phyloP scores from a whole-genome alignment of 2,113 vertebrate species.

The Sceloporus tristichus region DNA sequence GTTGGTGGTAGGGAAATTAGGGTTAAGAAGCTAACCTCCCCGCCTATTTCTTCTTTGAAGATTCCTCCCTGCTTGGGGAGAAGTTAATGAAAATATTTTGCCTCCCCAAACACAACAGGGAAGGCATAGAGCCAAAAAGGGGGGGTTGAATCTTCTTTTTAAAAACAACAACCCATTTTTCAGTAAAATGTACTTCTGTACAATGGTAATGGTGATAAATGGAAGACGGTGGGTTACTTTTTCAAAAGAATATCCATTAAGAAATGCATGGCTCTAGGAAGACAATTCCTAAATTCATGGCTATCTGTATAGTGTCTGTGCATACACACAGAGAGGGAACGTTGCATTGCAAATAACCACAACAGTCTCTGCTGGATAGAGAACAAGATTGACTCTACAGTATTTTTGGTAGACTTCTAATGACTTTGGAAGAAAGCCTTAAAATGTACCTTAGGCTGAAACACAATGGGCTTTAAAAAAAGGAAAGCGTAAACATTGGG shows the following conservation, averaged over 20 bases:
- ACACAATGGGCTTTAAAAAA: too few relatives aligned
- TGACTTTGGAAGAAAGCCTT: too few relatives aligned
- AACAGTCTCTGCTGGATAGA: too few relatives aligned
- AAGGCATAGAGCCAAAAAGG: constrained; percentile 38
- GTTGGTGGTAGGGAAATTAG: constrained; percentile 72
- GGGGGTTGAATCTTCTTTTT: neutral
- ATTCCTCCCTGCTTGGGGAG: constrained; percentile 76
- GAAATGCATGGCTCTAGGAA: neutral
- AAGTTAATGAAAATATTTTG: constrained; percentile 81
- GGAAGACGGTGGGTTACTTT: neutral
- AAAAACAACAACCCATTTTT: constrained; percentile 9
- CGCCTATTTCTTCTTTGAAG: constrained; percentile 75
- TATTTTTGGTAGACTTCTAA: too few relatives aligned
- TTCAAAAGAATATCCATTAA: neutral
- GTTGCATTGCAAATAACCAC: too few relatives aligned
- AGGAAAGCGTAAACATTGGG: too few relatives aligned
- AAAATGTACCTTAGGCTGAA: too few relatives aligned
- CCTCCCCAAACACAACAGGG: constrained; percentile 69
- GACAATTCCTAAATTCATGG: neutral
- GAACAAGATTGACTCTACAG: too few relatives aligned
- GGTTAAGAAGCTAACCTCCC: constrained; percentile 74
- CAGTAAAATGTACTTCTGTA: rapidly evolving
- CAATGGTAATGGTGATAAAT: constrained; percentile 41
- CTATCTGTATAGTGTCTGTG: neutral
- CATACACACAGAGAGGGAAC: too few relatives aligned